Base-by-base conservation (phyloP, 2,113 vertebrate genomes). In the Urocynchramus pylzowi region DNA sequence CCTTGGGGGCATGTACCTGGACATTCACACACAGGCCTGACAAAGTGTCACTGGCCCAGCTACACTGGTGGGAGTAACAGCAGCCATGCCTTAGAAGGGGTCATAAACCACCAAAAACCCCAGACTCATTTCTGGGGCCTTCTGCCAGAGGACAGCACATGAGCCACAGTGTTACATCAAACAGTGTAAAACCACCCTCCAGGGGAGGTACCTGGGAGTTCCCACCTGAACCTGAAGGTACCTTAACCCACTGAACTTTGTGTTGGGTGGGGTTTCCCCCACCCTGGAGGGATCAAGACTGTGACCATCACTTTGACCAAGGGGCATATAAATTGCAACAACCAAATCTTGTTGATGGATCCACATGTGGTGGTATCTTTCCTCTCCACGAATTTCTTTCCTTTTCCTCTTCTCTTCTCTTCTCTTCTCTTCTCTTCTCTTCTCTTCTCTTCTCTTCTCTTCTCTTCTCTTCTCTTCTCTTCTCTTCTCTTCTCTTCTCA, bases 1-100 rank as follows among this genome's bases (percentile, higher is more conserved):
- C 17, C 24, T 49, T 33, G 6, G 1, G 9, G 22, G 20, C 11
- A 31, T 26, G 21, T 56, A 35, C 12, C 0, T 0, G 10, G 41
- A 54, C 24, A 30, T 10, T 27, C 35, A 21, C 31, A 27, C 26
- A 26, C 8, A 35, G 50, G 35, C 26, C 16, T 64, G 30, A n/a
- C n/a, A n/a, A n/a, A n/a, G n/a, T 4, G 1, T n/a, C 50, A 54
- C 24, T 54, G 35, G 13, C 41, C 31, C 41, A 56, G 2, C 6
- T 26, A 31, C 18, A 17, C 24, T 3, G 17, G 20, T 1, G 0
- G 9, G 7, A 79, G 30, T 17, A 45, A 39, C 16, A 79, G 41
- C n/a, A 47, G n/a, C 16, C 35, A 54, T 11, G 20, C 22, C 63
- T 69, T 45, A 59, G 9, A 52, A 37, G 9, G 37, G 14, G 5